Conservation (phyloP, 2,113 vertebrate species). For the Oryctolagus cuniculus region DNA sequence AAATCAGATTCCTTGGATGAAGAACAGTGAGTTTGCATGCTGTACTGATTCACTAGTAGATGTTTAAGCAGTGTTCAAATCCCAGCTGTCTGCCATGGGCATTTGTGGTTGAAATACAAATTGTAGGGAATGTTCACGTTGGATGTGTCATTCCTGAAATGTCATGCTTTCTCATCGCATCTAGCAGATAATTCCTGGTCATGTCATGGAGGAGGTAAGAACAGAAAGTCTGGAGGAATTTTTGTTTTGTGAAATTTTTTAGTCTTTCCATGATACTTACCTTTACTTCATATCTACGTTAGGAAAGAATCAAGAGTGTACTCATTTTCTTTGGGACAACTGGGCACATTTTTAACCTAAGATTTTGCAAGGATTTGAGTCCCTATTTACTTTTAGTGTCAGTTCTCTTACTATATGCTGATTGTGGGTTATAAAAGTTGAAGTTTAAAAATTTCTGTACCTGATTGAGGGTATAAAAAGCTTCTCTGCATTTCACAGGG, state of each 20-base stretch:
- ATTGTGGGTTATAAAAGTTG: neutral
- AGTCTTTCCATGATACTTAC: neutral
- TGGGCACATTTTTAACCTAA: neutral
- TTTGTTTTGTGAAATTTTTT: constrained; percentile 38
- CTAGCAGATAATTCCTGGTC: neutral
- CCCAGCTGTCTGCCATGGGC: neutral
- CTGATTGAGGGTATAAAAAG: neutral
- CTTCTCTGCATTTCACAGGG: neutral
- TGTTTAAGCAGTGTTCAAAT: neutral
- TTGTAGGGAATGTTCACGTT: neutral
- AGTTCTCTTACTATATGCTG: neutral
- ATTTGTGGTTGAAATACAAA: neutral
- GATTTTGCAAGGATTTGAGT: neutral
- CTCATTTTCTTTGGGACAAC: neutral
- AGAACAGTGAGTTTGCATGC: constrained; percentile 14
- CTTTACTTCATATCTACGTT: neutral
- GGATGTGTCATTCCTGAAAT: neutral
- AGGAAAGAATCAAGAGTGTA: neutral
- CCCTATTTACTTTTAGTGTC: neutral
- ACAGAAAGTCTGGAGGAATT: neutral
- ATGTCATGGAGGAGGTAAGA: neutral
- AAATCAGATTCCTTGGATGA: neutral
- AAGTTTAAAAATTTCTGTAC: neutral
- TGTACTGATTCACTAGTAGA: neutral
- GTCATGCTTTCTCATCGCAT: neutral